phyloP scores from a whole-genome alignment of 2,797 vertebrate species.

The Gymnopithys bicolor region DNA sequence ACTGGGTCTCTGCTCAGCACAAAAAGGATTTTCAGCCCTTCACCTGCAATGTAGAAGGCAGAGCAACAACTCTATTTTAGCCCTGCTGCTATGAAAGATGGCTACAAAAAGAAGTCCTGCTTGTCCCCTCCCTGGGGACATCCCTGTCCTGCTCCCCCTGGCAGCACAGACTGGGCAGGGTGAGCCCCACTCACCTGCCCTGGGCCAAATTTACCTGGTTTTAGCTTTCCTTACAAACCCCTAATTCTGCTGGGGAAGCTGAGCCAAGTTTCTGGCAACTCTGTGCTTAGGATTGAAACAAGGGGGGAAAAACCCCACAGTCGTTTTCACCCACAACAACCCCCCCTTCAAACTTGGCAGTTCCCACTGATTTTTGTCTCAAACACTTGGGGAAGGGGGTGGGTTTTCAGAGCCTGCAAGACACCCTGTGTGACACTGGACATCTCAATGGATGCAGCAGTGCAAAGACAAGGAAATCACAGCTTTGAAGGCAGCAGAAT shows the following conservation, averaged over 20 bases:
- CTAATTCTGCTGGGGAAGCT: background rate
- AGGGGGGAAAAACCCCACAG: background rate
- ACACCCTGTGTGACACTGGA: background rate
- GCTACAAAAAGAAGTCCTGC: background rate
- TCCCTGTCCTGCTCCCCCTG: background rate
- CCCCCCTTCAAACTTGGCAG: background rate
- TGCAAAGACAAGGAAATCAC: accelerated
- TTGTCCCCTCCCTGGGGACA: background rate
- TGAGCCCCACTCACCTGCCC: accelerated
- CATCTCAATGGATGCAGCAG: background rate
- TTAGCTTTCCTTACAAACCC: conserved; percentile 22
- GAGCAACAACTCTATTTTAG: background rate
- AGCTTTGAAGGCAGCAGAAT: background rate
- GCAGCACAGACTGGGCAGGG: accelerated
- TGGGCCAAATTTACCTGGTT: conserved; percentile 11
- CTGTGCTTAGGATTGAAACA: background rate
- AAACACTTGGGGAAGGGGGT: background rate
- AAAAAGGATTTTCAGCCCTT: background rate
- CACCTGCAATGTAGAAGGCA: background rate
- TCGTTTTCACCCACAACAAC: background rate
- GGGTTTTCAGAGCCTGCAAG: background rate
- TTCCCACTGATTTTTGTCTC: background rate
- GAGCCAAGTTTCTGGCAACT: conserved; percentile 14
- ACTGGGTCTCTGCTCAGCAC: background rate
- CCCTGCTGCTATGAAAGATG: background rate